A percentile compares a stretch with the other conserved stretches of the same genome.
These are phyloP conservation scores for Oncopodura yosiiana DNA, from an alignment of 1,140 invertebrate genomes.

Conservation along the genomic window DNA sequence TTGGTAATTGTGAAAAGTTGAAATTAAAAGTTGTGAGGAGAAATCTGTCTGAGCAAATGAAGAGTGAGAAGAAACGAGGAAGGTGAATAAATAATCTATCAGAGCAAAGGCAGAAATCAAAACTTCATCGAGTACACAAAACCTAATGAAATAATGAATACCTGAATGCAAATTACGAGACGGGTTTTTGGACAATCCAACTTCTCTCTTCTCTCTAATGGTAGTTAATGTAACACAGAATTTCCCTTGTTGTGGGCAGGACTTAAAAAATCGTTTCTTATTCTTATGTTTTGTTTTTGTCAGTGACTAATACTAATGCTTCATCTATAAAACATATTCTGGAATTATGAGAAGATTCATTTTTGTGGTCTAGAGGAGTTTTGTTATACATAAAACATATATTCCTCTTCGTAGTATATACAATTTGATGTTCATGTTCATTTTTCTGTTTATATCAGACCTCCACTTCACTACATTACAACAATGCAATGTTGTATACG, in stretches of 20 bases:
- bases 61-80: background rate
- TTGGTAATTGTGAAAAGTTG: background rate
- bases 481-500: too few relatives aligned
- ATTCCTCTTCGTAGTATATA: too few relatives aligned
- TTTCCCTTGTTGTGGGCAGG: background rate
- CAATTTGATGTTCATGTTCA: background rate
- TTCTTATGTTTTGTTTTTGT: background rate
- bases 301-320: background rate
- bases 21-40: background rate
- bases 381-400: too few relatives aligned
- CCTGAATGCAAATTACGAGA: constrained; percentile 32
- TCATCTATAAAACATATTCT: background rate
- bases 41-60: background rate
- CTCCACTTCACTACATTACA: too few relatives aligned
- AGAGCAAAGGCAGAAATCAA: constrained; percentile 20
- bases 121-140: constrained; percentile 27
- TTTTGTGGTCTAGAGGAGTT: constrained; percentile 2
- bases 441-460: constrained; percentile 2
- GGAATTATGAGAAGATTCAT: background rate
- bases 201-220: background rate
- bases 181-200: constrained; percentile 13
- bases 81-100: constrained; percentile 21
- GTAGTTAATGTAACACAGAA: constrained; percentile 5
- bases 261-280: background rate
- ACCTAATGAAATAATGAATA: constrained; percentile 32